phyloP scores from a whole-genome alignment of 1,140 invertebrate genomes.

The Eupeodes corollae region DNA sequence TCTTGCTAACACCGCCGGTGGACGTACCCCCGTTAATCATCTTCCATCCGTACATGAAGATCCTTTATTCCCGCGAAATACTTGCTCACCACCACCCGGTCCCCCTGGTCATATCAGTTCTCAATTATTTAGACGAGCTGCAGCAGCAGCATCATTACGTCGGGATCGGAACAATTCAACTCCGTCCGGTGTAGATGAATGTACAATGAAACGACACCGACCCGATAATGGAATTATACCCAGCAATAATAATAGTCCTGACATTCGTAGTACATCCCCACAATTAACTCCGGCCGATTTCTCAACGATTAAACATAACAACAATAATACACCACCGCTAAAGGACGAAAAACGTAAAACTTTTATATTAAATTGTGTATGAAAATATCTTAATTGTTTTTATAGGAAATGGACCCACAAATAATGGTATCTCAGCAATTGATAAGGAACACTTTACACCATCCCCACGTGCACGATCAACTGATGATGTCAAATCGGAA shows the following conservation, averaged over 20 bases:
- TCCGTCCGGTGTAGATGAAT: constrained; percentile 43
- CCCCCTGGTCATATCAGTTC: constrained; percentile 43
- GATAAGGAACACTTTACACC: constrained; percentile 40
- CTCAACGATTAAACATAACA: constrained; percentile 50
- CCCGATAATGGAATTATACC: constrained; percentile 34
- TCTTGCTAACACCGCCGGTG: constrained; percentile 39
- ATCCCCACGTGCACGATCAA: constrained; percentile 43
- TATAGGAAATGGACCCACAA: constrained; percentile 40
- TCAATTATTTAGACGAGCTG: constrained; percentile 52
- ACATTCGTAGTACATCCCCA: constrained; percentile 37
- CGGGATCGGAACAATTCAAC: constrained; percentile 45
- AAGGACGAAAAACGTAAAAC: constrained; percentile 40
- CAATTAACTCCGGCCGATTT: constrained; percentile 60
- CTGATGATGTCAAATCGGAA: constrained; percentile 65
- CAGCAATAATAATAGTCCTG: constrained; percentile 46
- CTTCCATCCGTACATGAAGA: constrained; percentile 42
- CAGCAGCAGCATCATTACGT: constrained; percentile 48
- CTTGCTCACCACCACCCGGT: constrained; percentile 41
- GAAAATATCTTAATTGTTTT: too few relatives aligned
- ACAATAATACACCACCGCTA: constrained; percentile 44
- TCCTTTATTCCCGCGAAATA: constrained; percentile 45
- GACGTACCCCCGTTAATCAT: constrained; percentile 29
- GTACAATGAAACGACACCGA: constrained; percentile 42
- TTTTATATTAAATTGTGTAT: background rate
- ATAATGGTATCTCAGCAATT: constrained; percentile 37